Conservation (phyloP, 1,140 invertebrate genomes). For the Caerostris extrusa region DNA sequence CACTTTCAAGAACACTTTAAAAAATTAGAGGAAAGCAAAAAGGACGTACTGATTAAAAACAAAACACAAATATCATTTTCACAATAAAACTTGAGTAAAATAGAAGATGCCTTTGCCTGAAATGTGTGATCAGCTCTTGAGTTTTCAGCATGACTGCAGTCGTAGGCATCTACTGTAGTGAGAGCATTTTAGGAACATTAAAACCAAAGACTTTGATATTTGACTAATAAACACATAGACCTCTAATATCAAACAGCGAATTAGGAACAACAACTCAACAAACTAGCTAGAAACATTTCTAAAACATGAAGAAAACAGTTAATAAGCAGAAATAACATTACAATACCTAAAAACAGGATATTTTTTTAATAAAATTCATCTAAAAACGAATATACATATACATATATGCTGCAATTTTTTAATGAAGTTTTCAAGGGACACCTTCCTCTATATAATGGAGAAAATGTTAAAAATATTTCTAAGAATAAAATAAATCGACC, state of each 20-base stretch:
- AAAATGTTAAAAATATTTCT: too few relatives aligned
- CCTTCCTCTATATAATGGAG: too few relatives aligned
- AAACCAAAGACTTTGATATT: constrained; percentile 77
- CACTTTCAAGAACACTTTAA: too few relatives aligned
- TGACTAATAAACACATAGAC: constrained; percentile 56
- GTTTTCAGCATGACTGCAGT: neutral
- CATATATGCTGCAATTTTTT: too few relatives aligned
- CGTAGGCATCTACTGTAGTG: neutral
- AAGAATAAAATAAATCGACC: too few relatives aligned
- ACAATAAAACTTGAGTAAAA: constrained; percentile 44
- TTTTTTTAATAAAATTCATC: neutral
- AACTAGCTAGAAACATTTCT: constrained; percentile 56
- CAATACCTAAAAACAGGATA: constrained; percentile 7
- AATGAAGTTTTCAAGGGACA: too few relatives aligned
- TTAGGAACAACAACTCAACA: constrained; percentile 74
- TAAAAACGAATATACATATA: neutral
- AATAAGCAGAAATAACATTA: constrained; percentile 49
- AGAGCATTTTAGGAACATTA: constrained; percentile 73
- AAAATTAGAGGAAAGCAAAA: too few relatives aligned
- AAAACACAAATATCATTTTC: neutral
- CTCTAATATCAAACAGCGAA: constrained; percentile 53
- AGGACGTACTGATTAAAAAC: too few relatives aligned
- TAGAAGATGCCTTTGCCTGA: neutral
- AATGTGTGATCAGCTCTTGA: neutral
- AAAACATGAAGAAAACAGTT: constrained; percentile 52